These are phyloP conservation scores for Hybos culiciformis DNA, from an alignment of 2,888 invertebrate species.

Conservation along the genomic window DNA sequence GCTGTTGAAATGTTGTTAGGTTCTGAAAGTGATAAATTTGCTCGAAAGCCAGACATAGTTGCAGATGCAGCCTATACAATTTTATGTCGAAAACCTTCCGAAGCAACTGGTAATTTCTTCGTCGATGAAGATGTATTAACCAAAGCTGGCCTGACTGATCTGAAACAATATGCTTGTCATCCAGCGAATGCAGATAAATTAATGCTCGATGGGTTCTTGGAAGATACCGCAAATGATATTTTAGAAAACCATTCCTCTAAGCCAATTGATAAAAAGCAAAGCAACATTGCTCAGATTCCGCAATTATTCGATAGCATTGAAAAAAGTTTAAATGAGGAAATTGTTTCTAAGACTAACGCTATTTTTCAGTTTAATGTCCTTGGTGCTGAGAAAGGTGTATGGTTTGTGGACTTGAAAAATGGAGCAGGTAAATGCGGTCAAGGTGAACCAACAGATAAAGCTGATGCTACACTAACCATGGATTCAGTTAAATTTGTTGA, in stretches of 20 bases:
- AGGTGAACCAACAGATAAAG: conserved; percentile 53
- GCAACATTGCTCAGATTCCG: conserved; percentile 47
- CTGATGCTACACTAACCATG: conserved; percentile 79
- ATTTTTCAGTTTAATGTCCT: conserved; percentile 78
- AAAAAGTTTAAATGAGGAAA: conserved; percentile 53
- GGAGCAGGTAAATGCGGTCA: conserved; percentile 66
- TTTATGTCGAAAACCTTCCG: conserved; percentile 52
- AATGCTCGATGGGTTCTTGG: conserved; percentile 83
- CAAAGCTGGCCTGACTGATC: conserved; percentile 66
- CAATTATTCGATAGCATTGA: conserved; percentile 59
- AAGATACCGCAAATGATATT: conserved; percentile 15
- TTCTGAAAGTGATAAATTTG: conserved; percentile 26
- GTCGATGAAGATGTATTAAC: conserved; percentile 82
- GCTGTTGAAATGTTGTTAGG: conserved; percentile 81
- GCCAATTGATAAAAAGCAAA: too few relatives aligned
- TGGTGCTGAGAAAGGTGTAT: conserved; percentile 55
- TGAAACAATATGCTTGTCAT: conserved; percentile 72
- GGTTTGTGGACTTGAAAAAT: conserved; percentile 82
- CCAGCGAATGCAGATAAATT: conserved; percentile 54
- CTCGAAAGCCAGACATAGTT: conserved; percentile 34
- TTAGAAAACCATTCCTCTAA: conserved; percentile 8
- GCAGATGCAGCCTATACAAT: conserved; percentile 33
- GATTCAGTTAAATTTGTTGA: conserved; percentile 62
- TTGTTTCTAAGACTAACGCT: conserved; percentile 70
- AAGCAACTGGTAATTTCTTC: conserved; percentile 75